Evolutionary conservation across 2,888 invertebrate genomes (phyloP).

Genomic region (Heliconius erato): DNA sequence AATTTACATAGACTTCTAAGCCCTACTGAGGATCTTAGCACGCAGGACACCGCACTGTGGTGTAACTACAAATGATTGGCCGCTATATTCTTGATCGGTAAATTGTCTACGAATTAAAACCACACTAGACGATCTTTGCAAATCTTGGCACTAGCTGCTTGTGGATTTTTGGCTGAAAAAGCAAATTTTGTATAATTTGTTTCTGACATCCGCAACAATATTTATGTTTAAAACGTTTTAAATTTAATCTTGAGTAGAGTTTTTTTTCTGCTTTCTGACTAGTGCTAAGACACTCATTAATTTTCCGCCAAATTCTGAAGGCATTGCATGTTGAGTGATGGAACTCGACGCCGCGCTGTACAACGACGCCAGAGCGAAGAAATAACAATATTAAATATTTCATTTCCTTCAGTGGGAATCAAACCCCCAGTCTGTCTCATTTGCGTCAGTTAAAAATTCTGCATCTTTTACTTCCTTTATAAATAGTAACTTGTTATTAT

Average conservation of each 20-base stretch:
- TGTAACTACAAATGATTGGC: conserved; percentile 34
- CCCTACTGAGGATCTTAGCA: too few species aligned
- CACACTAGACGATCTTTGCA: conserved; percentile 17
- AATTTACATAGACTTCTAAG: too few species aligned
- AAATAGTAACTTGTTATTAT: neutral
- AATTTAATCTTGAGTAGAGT: neutral
- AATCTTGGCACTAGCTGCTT: conserved; percentile 31
- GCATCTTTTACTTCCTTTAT: neutral
- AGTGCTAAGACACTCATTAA: too few species aligned
- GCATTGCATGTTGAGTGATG: too few species aligned
- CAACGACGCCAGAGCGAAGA: too few species aligned
- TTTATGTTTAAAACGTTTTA: conserved; percentile 12
- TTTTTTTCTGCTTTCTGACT: too few species aligned
- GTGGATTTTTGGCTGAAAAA: conserved; percentile 32
- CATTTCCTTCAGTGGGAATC: too few species aligned
- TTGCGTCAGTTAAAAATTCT: too few species aligned
- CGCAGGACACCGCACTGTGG: conserved; percentile 10
- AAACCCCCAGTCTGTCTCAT: too few species aligned
- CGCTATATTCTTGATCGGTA: conserved; percentile 32
- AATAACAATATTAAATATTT: neutral
- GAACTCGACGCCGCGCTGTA: too few species aligned
- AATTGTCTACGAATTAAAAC: conserved; percentile 41
- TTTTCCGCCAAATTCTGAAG: too few species aligned
- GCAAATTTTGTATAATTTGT: conserved; percentile 33
- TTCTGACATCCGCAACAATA: conserved; percentile 17